Percentiles rank a stretch among this genome's conserved stretches.
phyloP scores from a whole-genome alignment of 2,888 invertebrate species.

The Mayetiola destructor region DNA sequence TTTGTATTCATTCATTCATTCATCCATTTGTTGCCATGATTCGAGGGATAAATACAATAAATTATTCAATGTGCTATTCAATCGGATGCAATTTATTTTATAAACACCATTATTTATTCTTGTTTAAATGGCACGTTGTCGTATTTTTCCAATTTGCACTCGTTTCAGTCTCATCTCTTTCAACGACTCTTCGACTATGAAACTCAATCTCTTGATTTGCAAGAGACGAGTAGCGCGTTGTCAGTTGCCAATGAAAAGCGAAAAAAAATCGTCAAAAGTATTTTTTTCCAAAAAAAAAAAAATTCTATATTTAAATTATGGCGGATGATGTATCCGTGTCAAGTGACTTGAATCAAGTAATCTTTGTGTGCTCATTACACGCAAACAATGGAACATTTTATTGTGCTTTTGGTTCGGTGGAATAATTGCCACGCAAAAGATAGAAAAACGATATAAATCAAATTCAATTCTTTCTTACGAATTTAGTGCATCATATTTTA shows the following conservation, averaged over 20 bases:
- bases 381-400: not conserved
- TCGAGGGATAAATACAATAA: too few species aligned
- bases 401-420: not conserved
- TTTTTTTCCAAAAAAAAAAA: not conserved
- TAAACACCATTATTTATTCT: not conserved
- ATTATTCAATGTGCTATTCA: not conserved
- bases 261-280: not conserved
- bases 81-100: not conserved
- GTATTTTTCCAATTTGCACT: not conserved
- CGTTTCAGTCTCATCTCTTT: not conserved
- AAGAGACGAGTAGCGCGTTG: not conserved
- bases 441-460: not conserved
- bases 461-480: too few species aligned
- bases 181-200: not conserved
- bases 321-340: too few species aligned
- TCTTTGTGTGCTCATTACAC: not conserved
- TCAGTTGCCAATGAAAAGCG: not conserved
- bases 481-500: too few species aligned
- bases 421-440: too few species aligned
- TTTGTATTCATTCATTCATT: too few species aligned
- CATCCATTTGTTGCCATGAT: too few species aligned
- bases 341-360: not conserved
- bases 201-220: not conserved
- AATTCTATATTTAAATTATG: too few species aligned
- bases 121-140: not conserved